These are phyloP conservation scores for Phortica variegata DNA, from an alignment of 1,140 invertebrate species.

Conservation along the genomic window DNA sequence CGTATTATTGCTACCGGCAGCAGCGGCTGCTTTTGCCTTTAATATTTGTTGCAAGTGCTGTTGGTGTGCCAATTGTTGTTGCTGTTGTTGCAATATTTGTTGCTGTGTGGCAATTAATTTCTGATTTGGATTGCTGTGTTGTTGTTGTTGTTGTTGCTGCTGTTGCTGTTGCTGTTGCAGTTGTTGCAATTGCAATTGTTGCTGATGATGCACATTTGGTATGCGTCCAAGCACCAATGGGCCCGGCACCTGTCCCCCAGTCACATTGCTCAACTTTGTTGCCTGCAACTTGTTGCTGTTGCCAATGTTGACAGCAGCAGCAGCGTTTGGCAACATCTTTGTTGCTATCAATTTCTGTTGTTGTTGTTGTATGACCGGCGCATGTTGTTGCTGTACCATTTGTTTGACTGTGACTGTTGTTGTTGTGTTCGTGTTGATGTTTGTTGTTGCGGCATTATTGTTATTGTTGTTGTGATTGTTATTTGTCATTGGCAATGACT, in stretches of 20 bases:
- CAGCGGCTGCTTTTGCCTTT: slow-evolving; percentile 47
- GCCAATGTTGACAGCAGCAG: slow-evolving; percentile 6
- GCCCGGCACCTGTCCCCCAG: slow-evolving; percentile 27
- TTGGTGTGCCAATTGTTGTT: slow-evolving; percentile 49
- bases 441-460: slow-evolving; percentile 25
- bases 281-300: slow-evolving; percentile 18
- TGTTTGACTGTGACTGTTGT: slow-evolving; percentile 50
- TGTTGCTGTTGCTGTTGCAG: slow-evolving; percentile 11
- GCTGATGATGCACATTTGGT: slow-evolving; percentile 41
- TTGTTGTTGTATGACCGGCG: slow-evolving; percentile 46
- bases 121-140: slow-evolving; percentile 44
- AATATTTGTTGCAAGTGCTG: slow-evolving; percentile 52
- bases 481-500: background rate
- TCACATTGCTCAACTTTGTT: slow-evolving; percentile 3
- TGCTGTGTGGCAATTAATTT: slow-evolving; percentile 49
- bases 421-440: slow-evolving; percentile 9
- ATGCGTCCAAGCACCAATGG: slow-evolving; percentile 42
- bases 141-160: slow-evolving; percentile 24
- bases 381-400: slow-evolving; percentile 50
- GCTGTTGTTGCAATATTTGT: slow-evolving; percentile 49
- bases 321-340: slow-evolving; percentile 18
- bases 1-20: slow-evolving; percentile 40
- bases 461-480: slow-evolving; percentile 12
- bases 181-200: slow-evolving; percentile 19
- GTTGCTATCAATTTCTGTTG: slow-evolving; percentile 37